A percentile compares a stretch with the other conserved stretches of the same genome.
phyloP scores from a whole-genome alignment of 2,113 vertebrate species.

The Caranx ignobilis region DNA sequence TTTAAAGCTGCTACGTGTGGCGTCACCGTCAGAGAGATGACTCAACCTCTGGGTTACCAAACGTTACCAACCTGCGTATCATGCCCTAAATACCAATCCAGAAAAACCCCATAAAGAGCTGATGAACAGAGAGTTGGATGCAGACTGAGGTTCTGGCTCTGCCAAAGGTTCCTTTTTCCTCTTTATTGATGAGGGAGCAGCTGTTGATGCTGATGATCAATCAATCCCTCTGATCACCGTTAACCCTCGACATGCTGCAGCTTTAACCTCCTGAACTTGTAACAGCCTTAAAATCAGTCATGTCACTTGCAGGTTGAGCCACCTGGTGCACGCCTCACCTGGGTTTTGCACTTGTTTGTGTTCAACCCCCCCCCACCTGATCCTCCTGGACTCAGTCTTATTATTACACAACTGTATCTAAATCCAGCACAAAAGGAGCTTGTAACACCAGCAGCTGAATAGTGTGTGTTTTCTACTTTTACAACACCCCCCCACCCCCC shows the following conservation, averaged over 20 bases:
- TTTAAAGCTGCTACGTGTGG: constrained; percentile 42
- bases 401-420: neutral
- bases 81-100: neutral
- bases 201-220: constrained; percentile 18
- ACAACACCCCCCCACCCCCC: neutral
- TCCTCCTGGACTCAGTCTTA: neutral
- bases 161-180: neutral
- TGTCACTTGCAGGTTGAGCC: neutral
- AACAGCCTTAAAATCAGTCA: constrained; percentile 49
- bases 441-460: constrained; percentile 57
- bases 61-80: neutral
- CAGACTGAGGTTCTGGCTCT: neutral
- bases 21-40: neutral
- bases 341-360: constrained; percentile 31
- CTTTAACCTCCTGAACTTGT: constrained; percentile 15
- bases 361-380: constrained; percentile 22
- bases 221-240: neutral
- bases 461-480: constrained; percentile 19
- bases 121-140: constrained; percentile 5
- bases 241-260: constrained; percentile 15
- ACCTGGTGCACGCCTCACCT: constrained; percentile 6
- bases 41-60: neutral
- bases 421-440: constrained; percentile 56
- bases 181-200: constrained; percentile 11
- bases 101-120: neutral